phyloP scores from a whole-genome alignment of 1,140 invertebrate species.

The Harlomillsia oculata region DNA sequence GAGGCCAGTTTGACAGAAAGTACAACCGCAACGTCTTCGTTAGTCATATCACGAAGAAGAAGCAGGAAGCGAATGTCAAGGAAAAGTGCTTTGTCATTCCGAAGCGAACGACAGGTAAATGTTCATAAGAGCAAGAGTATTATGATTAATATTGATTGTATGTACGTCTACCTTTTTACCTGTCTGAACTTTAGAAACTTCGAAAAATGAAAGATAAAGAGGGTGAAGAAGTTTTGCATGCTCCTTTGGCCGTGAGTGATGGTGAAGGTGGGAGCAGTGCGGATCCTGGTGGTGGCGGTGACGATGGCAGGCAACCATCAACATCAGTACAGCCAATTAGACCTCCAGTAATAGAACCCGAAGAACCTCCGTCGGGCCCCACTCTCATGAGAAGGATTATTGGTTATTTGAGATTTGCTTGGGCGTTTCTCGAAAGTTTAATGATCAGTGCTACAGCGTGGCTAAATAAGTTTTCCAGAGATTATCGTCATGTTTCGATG shows the following conservation, averaged over 20 bases:
- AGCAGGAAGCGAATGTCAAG: constrained; percentile 24
- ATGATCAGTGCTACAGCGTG: constrained; percentile 78
- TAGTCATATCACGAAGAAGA: constrained; percentile 5
- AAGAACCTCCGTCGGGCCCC: background rate
- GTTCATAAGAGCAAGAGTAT: background rate
- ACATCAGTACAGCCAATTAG: background rate
- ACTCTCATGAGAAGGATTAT: constrained; percentile 27
- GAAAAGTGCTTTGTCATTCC: constrained; percentile 24
- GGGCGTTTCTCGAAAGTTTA: constrained; percentile 66
- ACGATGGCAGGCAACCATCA: constrained; percentile 12
- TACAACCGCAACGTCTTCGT: constrained; percentile 2
- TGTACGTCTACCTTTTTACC: background rate
- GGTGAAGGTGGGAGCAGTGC: constrained; percentile 26
- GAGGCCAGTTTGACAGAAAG: constrained; percentile 29
- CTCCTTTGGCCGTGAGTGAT: constrained; percentile 18
- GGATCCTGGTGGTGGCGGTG: constrained; percentile 9
- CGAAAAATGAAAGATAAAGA: too few relatives aligned
- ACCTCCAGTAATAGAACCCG: background rate
- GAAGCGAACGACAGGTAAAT: constrained; percentile 9
- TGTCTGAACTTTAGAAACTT: background rate
- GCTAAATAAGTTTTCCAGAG: constrained; percentile 76
- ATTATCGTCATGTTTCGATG: constrained; percentile 84
- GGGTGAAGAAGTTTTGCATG: constrained; percentile 3
- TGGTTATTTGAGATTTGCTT: constrained; percentile 49
- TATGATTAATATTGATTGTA: background rate